Base-by-base conservation (phyloP, 2,113 vertebrate species). In the Thamnophis sirtalis region DNA sequence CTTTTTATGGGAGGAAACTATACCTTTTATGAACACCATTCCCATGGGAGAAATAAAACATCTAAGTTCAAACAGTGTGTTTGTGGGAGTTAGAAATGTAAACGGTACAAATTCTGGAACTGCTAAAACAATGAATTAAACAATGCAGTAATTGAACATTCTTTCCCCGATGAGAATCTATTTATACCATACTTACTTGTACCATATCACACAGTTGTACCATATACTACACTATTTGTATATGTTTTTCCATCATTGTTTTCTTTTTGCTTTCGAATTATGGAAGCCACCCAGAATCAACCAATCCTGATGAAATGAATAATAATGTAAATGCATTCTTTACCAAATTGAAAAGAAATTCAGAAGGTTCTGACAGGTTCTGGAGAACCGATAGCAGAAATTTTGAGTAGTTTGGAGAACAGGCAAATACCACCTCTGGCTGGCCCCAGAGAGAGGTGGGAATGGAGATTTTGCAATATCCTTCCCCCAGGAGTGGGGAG, bases 61-160 rank as follows among this genome's bases (percentile, higher is more conserved):
- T 80, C 6, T 38, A 38, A 38, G 17, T 80, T 80, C 68, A 22
- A 95, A 56, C 86, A 19, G 17, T 0, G 3, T n/a, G 63, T 1
- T 17, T 1, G 68, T 93, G 53, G 7, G 58, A 92, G n/a, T 89
- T 88, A 88, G 88, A 92, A 49, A 93, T 90, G 84, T 48, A 54
- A 48, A 43, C 4, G 0, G 15, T 94, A 92, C 50, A 3, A 58
- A 63, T 60, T 54, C 91, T 93, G 90, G 94, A 13, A 11, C 48
- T 89, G 33, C 89, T 93, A 49, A 3, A 96, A 95, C 93, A 50
- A 94, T 48, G 51, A 95, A 80, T 48, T 92, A 95, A 63, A 84
- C 96, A 63, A 73, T 95, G 93, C 54, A 1, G 55, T 94, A 93
- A 95, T 95, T 95, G 91, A 96, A 96, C 90, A 38, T 38, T 3